phyloP scores from a whole-genome alignment of 1,140 invertebrate genomes.

The Latrodectus geometricus region DNA sequence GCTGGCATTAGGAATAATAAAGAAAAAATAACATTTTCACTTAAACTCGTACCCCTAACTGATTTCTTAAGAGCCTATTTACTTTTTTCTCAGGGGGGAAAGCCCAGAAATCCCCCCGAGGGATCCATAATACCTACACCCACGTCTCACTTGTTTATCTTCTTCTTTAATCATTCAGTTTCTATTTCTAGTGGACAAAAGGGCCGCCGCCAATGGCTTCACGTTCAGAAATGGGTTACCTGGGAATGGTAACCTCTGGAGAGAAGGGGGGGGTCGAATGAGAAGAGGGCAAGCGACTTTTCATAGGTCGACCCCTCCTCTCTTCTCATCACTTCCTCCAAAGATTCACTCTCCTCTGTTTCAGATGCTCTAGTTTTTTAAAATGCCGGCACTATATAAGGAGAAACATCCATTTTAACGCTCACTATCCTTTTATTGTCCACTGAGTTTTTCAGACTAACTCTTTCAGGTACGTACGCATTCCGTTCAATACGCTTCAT shows the following conservation, averaged over 20 bases:
- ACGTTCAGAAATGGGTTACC: conserved; percentile 13
- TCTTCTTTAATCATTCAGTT: background rate
- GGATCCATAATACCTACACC: background rate
- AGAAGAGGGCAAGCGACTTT: conserved; percentile 19
- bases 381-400: conserved; percentile 31
- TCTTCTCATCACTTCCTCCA: conserved; percentile 27
- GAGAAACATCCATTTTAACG: background rate
- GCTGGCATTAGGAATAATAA: too few species aligned
- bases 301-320: conserved; percentile 47
- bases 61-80: background rate
- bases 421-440: background rate
- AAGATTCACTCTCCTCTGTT: conserved; percentile 35
- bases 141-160: background rate
- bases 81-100: background rate
- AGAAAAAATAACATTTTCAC: too few species aligned
- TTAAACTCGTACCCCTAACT: too few species aligned
- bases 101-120: background rate
- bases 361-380: conserved; percentile 22
- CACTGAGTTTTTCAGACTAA: too few species aligned
- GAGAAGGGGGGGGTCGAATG: background rate
- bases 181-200: background rate
- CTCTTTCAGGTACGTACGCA: too few species aligned
- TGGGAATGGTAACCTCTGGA: conserved; percentile 15
- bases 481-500: too few species aligned
- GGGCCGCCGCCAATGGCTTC: background rate